A percentile compares a stretch with the other conserved stretches of the same genome.
phyloP scores from a whole-genome alignment of 1,140 invertebrate species.

The Drosophila nannoptera region DNA sequence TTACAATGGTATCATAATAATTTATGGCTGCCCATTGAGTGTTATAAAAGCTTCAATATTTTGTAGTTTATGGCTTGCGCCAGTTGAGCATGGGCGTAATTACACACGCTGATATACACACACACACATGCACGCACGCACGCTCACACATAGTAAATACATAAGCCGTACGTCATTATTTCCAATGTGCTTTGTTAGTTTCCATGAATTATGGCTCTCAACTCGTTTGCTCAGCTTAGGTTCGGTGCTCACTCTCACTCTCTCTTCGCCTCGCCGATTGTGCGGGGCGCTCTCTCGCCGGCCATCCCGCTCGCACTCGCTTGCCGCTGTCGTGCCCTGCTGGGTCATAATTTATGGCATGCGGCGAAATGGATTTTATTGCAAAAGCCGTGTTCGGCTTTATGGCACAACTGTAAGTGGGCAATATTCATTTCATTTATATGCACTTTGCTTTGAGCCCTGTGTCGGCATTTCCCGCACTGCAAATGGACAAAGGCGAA shows the following conservation, averaged over 20 bases:
- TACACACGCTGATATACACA: slow-evolving; percentile 52
- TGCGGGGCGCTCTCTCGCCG: neutral
- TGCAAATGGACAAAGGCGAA: too few species aligned
- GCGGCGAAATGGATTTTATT: slow-evolving; percentile 78
- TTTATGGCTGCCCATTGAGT: slow-evolving; percentile 75
- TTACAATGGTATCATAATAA: slow-evolving; percentile 78
- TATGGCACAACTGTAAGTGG: slow-evolving; percentile 74
- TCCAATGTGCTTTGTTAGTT: slow-evolving; percentile 57
- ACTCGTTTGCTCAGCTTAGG: slow-evolving; percentile 56
- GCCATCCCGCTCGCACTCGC: slow-evolving; percentile 6
- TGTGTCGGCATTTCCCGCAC: slow-evolving; percentile 27
- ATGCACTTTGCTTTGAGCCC: slow-evolving; percentile 50
- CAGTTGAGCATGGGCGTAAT: slow-evolving; percentile 73
- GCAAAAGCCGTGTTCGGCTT: slow-evolving; percentile 75
- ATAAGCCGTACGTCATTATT: slow-evolving; percentile 69
- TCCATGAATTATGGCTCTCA: slow-evolving; percentile 69
- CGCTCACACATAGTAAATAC: slow-evolving; percentile 13
- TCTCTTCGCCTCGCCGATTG: neutral
- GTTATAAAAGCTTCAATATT: slow-evolving; percentile 79
- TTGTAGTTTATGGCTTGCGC: slow-evolving; percentile 77
- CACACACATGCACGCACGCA: slow-evolving; percentile 14
- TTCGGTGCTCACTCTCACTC: slow-evolving; percentile 21
- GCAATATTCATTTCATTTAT: slow-evolving; percentile 76
- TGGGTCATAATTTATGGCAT: slow-evolving; percentile 74
- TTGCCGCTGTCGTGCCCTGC: slow-evolving; percentile 7